phyloP scores from a whole-genome alignment of 2,888 invertebrate species.

The Tachina fera region DNA sequence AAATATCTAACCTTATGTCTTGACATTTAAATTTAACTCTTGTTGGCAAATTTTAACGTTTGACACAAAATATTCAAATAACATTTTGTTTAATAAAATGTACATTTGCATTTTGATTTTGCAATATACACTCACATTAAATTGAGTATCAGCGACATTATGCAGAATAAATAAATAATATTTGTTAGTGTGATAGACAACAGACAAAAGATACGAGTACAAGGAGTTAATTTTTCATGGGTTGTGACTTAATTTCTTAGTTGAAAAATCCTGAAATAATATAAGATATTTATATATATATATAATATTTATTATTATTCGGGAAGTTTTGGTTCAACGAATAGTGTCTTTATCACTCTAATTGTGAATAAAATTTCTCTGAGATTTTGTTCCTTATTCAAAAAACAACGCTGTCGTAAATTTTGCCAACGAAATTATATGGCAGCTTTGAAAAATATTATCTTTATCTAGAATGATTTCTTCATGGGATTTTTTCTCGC shows the following conservation, averaged over 20 bases:
- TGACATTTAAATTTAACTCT: constrained; percentile 58
- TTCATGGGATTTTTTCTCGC: too few relatives aligned
- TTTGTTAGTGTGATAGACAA: neutral
- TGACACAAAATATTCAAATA: constrained; percentile 11
- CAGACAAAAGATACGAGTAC: neutral
- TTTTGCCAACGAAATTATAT: too few relatives aligned
- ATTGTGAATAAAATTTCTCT: too few relatives aligned
- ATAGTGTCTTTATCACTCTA: too few relatives aligned
- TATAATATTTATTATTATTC: neutral
- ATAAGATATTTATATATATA: neutral
- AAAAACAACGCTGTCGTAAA: too few relatives aligned
- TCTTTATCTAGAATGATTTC: too few relatives aligned
- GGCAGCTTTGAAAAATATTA: too few relatives aligned
- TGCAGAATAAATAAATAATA: too few relatives aligned
- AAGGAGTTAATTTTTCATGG: too few relatives aligned
- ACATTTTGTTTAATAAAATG: constrained; percentile 18
- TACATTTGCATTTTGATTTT: neutral
- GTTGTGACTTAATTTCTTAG: neutral
- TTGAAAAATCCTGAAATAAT: neutral
- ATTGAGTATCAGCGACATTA: constrained; percentile 16
- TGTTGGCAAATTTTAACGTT: neutral
- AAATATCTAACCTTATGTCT: constrained; percentile 46
- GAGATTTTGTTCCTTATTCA: too few relatives aligned
- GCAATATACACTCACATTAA: neutral
- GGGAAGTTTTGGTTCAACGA: too few relatives aligned